phyloP scores from a whole-genome alignment of 2,113 vertebrate genomes.

The Canis aureus region DNA sequence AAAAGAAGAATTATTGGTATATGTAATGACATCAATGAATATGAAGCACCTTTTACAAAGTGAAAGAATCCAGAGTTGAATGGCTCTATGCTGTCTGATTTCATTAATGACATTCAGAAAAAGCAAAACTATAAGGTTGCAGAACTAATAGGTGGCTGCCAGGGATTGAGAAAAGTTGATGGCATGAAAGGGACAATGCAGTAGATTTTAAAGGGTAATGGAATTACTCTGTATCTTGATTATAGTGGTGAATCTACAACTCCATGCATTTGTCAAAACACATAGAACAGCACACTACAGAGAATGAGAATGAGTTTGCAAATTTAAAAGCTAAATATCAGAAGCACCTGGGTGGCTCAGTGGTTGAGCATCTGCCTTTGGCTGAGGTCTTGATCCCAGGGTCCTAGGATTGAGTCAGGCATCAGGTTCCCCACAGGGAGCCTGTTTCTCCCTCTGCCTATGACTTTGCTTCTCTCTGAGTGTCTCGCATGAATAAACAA shows the following conservation, averaged over 20 bases:
- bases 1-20: neutral
- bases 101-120: neutral
- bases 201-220: neutral
- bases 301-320: neutral
- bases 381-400: no score
- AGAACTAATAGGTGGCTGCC: neutral
- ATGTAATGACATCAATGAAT: neutral
- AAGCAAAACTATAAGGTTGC: neutral
- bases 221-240: neutral
- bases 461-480: no score
- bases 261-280: neutral
- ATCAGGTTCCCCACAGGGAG: no score
- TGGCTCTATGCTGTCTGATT: neutral
- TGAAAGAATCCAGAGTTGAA: neutral
- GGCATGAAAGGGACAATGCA: neutral
- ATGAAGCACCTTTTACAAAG: slow-evolving; percentile 3
- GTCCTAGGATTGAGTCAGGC: no score
- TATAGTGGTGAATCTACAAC: neutral
- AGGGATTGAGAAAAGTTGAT: neutral
- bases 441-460: no score
- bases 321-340: neutral
- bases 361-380: no score
- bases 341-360: no score
- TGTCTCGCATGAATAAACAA: no score
- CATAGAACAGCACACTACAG: neutral